Evolutionary conservation across 2,113 vertebrate species (phyloP).

Genomic region (Sceloporus undulatus): DNA sequence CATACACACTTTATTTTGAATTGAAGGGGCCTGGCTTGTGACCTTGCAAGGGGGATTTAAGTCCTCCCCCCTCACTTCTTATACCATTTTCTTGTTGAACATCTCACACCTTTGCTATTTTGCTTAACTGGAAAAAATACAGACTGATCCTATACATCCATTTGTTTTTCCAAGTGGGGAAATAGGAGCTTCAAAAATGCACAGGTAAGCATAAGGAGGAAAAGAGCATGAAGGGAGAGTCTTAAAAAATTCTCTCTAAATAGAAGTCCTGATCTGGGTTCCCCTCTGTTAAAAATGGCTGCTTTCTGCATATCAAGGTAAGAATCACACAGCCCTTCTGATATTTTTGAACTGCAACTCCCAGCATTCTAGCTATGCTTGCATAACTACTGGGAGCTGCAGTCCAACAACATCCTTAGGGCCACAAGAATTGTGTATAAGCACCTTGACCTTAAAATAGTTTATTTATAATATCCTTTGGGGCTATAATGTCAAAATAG

Average conservation of each 20-base stretch:
- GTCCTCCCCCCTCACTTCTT: neutral
- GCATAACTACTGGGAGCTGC: too few relatives aligned
- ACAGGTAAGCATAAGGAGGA: too few relatives aligned
- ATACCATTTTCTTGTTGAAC: neutral
- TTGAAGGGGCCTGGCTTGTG: too few relatives aligned
- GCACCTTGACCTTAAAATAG: neutral
- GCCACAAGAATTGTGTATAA: neutral
- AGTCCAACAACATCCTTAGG: neutral
- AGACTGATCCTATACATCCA: too few relatives aligned
- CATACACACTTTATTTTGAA: too few relatives aligned
- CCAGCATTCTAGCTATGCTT: too few relatives aligned
- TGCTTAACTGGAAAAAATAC: neutral
- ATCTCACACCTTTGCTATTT: neutral
- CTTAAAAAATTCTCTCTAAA: neutral
- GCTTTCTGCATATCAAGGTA: neutral
- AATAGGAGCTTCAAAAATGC: neutral
- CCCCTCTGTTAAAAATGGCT: neutral
- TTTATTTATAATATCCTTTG: neutral
- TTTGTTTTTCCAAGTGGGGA: neutral
- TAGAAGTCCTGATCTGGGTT: neutral
- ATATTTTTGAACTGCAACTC: too few relatives aligned
- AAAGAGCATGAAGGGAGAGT: neutral
- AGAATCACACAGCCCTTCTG: too few relatives aligned
- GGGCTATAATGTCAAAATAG: conserved; percentile 5
- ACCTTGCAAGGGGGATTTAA: neutral